Evolutionary conservation across 2,797 vertebrate genomes (phyloP), one percentile per base, ranked within the genome.

Genomic region (Bryconaethiops microstoma): DNA sequence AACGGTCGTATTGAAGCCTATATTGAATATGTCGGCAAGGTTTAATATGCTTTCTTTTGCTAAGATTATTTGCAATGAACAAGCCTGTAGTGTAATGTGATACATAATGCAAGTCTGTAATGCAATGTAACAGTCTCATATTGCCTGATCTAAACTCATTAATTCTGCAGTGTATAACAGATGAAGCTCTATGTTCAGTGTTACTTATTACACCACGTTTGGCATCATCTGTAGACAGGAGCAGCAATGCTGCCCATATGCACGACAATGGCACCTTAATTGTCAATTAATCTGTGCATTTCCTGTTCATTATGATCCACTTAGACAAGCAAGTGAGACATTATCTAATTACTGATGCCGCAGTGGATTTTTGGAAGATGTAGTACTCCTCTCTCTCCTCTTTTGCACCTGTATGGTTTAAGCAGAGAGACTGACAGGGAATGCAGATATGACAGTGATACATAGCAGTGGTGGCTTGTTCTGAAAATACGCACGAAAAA

Each of bases 211-310:
- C 75, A 83, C 76, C 39, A 0, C 7, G 78, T 21, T 80, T 75
- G 81, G 57, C 78, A 85, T 62, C 71, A 83, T 50, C 85, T 85
- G 78, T 84, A 23, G 82, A 84, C 79, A 87, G 72, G 77, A 79
- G 85, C 42, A 73, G 84, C 87, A 84, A 87, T 90, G 86, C 86
- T 89, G 88, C 88, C 81, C 79, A 87, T 88, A 88, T 87, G 89
- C 88, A 87, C 88, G 93, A 91, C 84, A 90, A 83, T 83, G 68
- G 69, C 75, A 48, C 80, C 79, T 77, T 89, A 92, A 92, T 87
- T 88, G 86, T 91, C 90, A 87, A 91, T 93, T 92, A 91, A 92
- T 93, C 89, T 89, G 80, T 86, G 91, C 88, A 90, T 90, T 90
- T 74, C 88, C 84, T 85, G 82, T 88, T 91, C 89, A 92, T 93